Percentiles rank a stretch among this genome's conserved stretches.
Evolutionary conservation across 1,140 invertebrate genomes (phyloP).

Genomic region (Elymnias hypermnestra): DNA sequence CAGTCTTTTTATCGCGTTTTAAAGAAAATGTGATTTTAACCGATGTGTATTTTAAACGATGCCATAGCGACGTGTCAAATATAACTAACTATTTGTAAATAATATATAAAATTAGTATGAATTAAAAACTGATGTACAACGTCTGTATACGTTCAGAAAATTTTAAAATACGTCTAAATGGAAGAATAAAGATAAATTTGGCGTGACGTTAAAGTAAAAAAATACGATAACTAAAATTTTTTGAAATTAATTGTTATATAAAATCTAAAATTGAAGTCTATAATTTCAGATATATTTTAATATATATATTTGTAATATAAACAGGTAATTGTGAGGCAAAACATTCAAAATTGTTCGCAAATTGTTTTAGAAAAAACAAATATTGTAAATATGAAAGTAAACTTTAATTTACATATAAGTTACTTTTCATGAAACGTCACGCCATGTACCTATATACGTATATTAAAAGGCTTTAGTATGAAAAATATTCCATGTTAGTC

Average conservation of each 20-base stretch:
- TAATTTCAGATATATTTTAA: too few relatives aligned
- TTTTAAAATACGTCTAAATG: conserved; percentile 24
- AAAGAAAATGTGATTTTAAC: conserved; percentile 7
- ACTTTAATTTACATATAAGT: too few relatives aligned
- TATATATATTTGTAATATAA: too few relatives aligned
- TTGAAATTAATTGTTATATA: too few relatives aligned
- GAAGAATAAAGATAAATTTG: conserved; percentile 14
- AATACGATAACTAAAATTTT: neutral
- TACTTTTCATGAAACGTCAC: too few relatives aligned
- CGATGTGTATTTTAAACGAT: conserved; percentile 1
- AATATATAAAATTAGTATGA: conserved; percentile 43
- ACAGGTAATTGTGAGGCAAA: too few relatives aligned
- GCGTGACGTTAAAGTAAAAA: conserved; percentile 4
- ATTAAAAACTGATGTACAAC: conserved; percentile 71
- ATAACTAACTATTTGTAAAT: conserved; percentile 44
- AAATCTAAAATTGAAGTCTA: too few relatives aligned
- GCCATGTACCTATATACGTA: conserved; percentile 63
- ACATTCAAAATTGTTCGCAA: too few relatives aligned
- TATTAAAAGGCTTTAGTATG: conserved; percentile 68
- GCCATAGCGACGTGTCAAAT: conserved; percentile 9
- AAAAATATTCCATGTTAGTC: conserved; percentile 75
- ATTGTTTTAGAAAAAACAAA: too few relatives aligned
- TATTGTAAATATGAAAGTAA: too few relatives aligned
- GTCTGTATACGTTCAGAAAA: conserved; percentile 67
- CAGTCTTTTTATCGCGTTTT: conserved; percentile 2